Conservation (phyloP, 2,888 invertebrate genomes). For the Galeopsomyia nigrocyanea region DNA sequence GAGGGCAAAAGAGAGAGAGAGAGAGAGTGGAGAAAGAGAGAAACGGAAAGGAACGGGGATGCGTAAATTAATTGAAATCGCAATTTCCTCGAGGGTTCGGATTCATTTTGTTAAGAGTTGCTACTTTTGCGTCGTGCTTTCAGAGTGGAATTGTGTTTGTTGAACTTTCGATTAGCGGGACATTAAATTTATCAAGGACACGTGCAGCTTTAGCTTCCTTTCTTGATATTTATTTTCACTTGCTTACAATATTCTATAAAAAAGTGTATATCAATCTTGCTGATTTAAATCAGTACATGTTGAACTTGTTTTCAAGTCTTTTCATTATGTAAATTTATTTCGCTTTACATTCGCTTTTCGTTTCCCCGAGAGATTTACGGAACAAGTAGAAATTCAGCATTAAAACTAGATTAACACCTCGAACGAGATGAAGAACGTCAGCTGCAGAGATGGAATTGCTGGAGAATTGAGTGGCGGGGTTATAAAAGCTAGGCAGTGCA, state of each 20-base stretch:
- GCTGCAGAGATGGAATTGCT: not conserved
- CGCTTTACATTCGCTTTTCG: too few species aligned
- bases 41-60: not conserved
- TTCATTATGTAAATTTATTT: too few species aligned
- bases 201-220: too few species aligned
- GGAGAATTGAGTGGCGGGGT: not conserved
- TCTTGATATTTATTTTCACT: too few species aligned
- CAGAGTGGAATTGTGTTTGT: not conserved
- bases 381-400: not conserved
- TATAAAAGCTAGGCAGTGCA: too few species aligned
- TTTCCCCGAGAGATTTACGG: not conserved
- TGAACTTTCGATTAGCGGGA: not conserved
- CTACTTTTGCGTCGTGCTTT: not conserved
- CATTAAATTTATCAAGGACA: too few species aligned
- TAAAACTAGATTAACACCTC: constrained; percentile 7
- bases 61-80: constrained; percentile 1
- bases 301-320: too few species aligned
- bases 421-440: not conserved
- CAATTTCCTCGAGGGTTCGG: not conserved
- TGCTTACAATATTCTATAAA: too few species aligned
- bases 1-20: constrained; percentile 1
- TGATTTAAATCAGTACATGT: too few species aligned
- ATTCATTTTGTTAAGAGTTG: not conserved
- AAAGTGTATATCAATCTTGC: too few species aligned
- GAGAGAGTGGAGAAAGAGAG: not conserved